Percentiles rank a stretch among this genome's conserved stretches.
phyloP scores from a whole-genome alignment of 2,888 invertebrate species.

The Leptinotarsa tumamoca region DNA sequence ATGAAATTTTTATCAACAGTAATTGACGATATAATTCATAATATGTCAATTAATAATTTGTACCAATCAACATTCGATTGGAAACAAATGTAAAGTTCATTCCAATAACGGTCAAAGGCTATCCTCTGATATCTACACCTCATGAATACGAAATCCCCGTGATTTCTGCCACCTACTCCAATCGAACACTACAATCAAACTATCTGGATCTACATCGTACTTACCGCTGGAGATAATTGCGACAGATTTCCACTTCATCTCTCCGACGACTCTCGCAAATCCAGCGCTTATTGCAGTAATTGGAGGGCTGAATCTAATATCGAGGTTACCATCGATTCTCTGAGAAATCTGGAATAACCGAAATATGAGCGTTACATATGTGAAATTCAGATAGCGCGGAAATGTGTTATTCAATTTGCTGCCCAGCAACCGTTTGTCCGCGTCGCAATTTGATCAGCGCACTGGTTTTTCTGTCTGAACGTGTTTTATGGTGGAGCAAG shows the following conservation, averaged over 20 bases:
- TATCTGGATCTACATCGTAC: slow-evolving; percentile 46
- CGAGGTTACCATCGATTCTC: slow-evolving; percentile 35
- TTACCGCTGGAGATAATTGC: slow-evolving; percentile 70
- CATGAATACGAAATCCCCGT: slow-evolving; percentile 8
- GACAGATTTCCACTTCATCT: slow-evolving; percentile 70
- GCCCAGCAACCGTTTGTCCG: neutral
- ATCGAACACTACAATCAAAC: slow-evolving; percentile 8
- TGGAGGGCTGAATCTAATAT: slow-evolving; percentile 64
- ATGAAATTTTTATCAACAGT: no score
- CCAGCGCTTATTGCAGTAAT: slow-evolving; percentile 67
- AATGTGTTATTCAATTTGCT: neutral
- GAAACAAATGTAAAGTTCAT: neutral
- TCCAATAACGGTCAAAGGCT: neutral
- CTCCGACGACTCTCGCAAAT: slow-evolving; percentile 67
- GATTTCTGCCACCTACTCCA: neutral
- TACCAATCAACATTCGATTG: neutral
- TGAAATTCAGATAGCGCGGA: neutral
- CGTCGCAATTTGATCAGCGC: neutral
- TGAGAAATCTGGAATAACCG: slow-evolving; percentile 42
- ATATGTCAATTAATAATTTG: no score
- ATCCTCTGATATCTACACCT: neutral
- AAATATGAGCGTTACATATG: slow-evolving; percentile 13
- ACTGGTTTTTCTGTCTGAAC: neutral
- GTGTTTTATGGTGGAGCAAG: no score
- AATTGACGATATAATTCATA: no score